These are phyloP conservation scores for Andrena bicolor DNA, from an alignment of 2,888 invertebrate species.

Conservation along the genomic window DNA sequence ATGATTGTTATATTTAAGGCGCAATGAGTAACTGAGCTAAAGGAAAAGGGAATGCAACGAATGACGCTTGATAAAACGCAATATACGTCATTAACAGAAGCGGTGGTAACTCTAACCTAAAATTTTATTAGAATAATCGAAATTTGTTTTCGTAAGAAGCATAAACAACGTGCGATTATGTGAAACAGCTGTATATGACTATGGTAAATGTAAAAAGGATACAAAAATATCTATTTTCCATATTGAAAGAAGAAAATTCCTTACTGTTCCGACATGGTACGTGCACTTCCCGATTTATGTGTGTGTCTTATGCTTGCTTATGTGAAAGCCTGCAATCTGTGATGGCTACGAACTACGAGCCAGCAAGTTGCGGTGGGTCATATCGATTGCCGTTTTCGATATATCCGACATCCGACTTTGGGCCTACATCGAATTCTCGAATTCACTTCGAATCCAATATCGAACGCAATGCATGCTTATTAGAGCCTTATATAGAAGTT, in stretches of 20 bases:
- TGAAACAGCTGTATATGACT: neutral
- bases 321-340: conserved; percentile 45
- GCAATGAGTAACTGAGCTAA: neutral
- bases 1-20: neutral
- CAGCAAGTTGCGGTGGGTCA: conserved; percentile 25
- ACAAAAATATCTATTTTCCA: neutral
- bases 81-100: conserved; percentile 74
- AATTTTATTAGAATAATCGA: neutral
- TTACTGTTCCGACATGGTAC: conserved; percentile 82
- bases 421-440: conserved; percentile 6
- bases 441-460: neutral
- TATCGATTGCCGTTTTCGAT: conserved; percentile 45
- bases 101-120: conserved; percentile 75
- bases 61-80: conserved; percentile 36
- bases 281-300: conserved; percentile 32
- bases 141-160: neutral
- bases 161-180: neutral
- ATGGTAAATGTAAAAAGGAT: neutral
- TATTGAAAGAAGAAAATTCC: conserved; percentile 59
- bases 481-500: no score
- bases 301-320: neutral
- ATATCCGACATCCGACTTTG: conserved; percentile 12
- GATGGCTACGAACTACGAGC: conserved; percentile 8
- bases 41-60: neutral
- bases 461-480: no score